Conservation (phyloP, 1,140 invertebrate genomes). For the Calephelis nemesis region DNA sequence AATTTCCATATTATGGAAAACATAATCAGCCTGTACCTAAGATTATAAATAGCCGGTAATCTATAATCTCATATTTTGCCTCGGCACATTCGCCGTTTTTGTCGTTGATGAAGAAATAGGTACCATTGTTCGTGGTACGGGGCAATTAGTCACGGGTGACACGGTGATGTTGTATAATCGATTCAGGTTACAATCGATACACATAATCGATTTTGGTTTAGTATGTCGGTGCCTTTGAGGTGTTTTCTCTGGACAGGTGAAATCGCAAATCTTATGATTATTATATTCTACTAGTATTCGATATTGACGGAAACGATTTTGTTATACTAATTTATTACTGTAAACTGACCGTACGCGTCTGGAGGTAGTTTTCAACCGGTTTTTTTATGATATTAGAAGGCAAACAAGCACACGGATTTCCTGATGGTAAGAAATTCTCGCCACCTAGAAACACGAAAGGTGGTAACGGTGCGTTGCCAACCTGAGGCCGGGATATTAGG, state of each 20-base stretch:
- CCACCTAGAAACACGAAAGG: too few relatives aligned
- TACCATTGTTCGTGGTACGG: slow-evolving; percentile 43
- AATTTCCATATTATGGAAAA: background rate
- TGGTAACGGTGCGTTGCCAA: too few relatives aligned
- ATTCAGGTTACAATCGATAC: slow-evolving; percentile 57
- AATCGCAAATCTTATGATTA: slow-evolving; percentile 6
- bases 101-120: slow-evolving; percentile 58
- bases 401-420: too few relatives aligned
- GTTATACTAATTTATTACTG: too few relatives aligned
- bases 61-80: slow-evolving; percentile 57
- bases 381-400: too few relatives aligned
- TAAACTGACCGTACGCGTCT: too few relatives aligned
- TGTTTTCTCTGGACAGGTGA: slow-evolving; percentile 32
- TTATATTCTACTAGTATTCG: too few relatives aligned
- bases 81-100: slow-evolving; percentile 53
- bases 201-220: slow-evolving; percentile 55
- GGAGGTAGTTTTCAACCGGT: too few relatives aligned
- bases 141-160: slow-evolving; percentile 54
- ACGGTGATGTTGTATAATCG: slow-evolving; percentile 48
- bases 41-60: slow-evolving; percentile 39
- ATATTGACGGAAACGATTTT: too few relatives aligned
- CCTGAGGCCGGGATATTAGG: too few relatives aligned
- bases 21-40: slow-evolving; percentile 40
- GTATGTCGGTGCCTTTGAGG: slow-evolving; percentile 45
- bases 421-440: too few relatives aligned